phyloP scores from a whole-genome alignment of 2,888 invertebrate genomes.

The Alitta virens region DNA sequence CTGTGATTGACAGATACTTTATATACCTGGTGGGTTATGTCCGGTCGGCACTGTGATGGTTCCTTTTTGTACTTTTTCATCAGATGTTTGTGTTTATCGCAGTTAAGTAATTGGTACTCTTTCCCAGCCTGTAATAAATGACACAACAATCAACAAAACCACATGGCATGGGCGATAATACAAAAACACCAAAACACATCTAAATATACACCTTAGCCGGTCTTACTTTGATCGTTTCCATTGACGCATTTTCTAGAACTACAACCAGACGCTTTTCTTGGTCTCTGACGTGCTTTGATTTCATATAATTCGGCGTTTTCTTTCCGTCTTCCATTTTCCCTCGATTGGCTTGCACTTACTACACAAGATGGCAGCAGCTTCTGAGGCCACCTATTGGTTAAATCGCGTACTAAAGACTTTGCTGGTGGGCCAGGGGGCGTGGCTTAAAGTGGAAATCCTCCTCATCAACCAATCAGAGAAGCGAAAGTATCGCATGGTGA shows the following conservation, averaged over 20 bases:
- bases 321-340: too few species aligned
- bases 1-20: neutral
- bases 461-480: too few species aligned
- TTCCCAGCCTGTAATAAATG: conserved; percentile 71
- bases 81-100: conserved; percentile 85
- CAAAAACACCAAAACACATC: neutral
- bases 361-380: too few species aligned
- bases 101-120: conserved; percentile 85
- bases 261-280: conserved; percentile 89
- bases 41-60: conserved; percentile 81
- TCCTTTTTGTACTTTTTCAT: conserved; percentile 84
- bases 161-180: conserved; percentile 15
- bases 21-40: conserved; percentile 85
- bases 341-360: too few species aligned
- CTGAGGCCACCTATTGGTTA: too few species aligned
- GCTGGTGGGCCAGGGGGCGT: too few species aligned
- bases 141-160: neutral
- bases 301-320: conserved; percentile 12
- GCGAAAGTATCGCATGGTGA: too few species aligned
- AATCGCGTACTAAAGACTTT: too few species aligned
- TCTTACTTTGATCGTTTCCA: conserved; percentile 91
- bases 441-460: too few species aligned
- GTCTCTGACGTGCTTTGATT: conserved; percentile 72
- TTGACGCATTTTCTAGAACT: conserved; percentile 87
- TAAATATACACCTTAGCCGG: neutral